Evolutionary conservation across 2,113 vertebrate genomes (phyloP).

Genomic region (Mastomys coucha): DNA sequence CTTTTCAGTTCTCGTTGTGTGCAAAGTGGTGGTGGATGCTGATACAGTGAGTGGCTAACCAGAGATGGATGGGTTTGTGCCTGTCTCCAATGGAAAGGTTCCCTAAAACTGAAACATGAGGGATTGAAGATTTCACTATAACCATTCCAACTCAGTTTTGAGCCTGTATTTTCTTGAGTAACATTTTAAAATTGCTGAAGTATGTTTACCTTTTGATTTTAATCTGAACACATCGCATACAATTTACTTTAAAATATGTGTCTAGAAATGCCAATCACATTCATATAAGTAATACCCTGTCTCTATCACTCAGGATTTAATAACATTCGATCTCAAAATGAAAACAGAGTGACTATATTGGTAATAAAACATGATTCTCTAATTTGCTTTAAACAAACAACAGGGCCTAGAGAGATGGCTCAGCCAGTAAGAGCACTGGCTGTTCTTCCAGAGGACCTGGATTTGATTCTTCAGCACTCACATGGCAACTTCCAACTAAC

Average conservation of each 20-base stretch:
- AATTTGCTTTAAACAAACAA: slow-evolving; percentile 15
- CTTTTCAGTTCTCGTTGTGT: background rate
- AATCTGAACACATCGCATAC: background rate
- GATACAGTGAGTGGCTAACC: background rate
- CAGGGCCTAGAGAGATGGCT: background rate
- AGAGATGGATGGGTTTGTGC: background rate
- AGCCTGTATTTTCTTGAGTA: background rate
- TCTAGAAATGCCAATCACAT: slow-evolving; percentile 28
- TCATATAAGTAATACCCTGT: slow-evolving; percentile 41
- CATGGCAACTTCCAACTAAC: background rate
- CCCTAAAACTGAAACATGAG: slow-evolving; percentile 67
- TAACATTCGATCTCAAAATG: slow-evolving; percentile 64
- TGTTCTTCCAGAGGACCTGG: background rate
- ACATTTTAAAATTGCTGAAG: background rate
- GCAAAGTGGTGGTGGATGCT: too few relatives aligned
- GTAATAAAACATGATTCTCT: background rate
- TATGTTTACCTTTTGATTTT: background rate
- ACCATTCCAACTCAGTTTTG: slow-evolving; percentile 67
- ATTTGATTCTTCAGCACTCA: background rate
- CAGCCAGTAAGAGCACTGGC: background rate
- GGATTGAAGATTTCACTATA: slow-evolving; percentile 4
- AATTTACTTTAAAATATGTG: background rate
- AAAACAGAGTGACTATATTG: slow-evolving; percentile 79
- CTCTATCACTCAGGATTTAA: slow-evolving; percentile 68
- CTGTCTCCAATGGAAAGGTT: background rate